These are phyloP conservation scores for Amphiura filiformis DNA, from an alignment of 35 echinoderm and acorn worm genomes.

Conservation along the genomic window DNA sequence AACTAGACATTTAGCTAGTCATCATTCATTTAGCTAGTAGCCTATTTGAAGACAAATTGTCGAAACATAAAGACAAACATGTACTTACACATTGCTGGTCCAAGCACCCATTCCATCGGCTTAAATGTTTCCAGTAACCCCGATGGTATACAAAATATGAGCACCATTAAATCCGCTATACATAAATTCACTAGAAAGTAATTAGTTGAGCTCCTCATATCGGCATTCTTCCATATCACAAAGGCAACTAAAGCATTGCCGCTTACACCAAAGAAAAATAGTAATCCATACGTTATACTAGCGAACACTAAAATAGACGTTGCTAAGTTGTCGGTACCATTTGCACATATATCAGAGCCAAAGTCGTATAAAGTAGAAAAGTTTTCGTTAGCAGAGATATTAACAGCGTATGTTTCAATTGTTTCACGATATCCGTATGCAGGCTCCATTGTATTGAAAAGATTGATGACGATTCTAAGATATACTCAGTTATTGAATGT, in stretches of 20 bases:
- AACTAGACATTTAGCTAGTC: no score
- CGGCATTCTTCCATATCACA: constrained; percentile 75
- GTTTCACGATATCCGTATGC: no score
- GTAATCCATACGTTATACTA: constrained; percentile 48
- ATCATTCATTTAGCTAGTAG: no score
- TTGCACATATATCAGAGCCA: not conserved
- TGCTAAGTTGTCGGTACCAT: not conserved
- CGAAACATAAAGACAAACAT: not conserved
- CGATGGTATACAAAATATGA: constrained; percentile 80
- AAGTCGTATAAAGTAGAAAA: no score
- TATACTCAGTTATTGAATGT: no score
- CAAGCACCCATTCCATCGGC: constrained; percentile 45
- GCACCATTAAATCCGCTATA: constrained; percentile 78
- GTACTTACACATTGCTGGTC: constrained; percentile 95
- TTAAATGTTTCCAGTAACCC: constrained; percentile 66
- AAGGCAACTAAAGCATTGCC: constrained; percentile 82
- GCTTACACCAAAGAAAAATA: constrained; percentile 70
- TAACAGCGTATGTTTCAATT: no score
- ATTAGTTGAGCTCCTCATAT: constrained; percentile 93
- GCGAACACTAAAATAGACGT: constrained; percentile 11
- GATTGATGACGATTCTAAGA: no score
- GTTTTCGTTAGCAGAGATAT: no score
- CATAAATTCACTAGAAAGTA: constrained; percentile 90
- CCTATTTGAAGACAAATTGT: no score
- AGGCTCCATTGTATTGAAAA: no score